Evolutionary conservation across 2,113 vertebrate species (phyloP).

Genomic region (Panthera leo): DNA sequence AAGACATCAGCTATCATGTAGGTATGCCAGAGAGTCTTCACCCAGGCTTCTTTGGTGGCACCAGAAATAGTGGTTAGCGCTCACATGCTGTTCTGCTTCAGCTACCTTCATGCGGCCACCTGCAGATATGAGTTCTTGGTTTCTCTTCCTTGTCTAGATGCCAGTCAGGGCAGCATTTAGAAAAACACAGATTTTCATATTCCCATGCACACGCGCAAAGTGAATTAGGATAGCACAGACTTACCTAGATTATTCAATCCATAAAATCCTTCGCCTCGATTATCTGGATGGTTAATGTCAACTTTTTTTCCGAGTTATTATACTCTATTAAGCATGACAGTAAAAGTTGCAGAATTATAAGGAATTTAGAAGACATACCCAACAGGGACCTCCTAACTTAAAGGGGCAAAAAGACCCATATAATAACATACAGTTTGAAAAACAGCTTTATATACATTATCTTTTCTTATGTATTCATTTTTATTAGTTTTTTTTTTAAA

Average conservation of each 20-base stretch:
- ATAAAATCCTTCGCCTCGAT: not conserved
- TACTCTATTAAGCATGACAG: not conserved
- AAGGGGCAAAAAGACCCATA: not conserved
- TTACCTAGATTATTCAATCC: not conserved
- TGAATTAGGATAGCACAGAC: not conserved
- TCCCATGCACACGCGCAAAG: not conserved
- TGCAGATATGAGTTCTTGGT: constrained; percentile 72
- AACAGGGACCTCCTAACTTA: not conserved
- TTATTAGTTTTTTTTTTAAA: not conserved
- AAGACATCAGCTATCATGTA: not conserved
- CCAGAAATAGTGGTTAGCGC: constrained; percentile 68
- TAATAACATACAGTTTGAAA: not conserved
- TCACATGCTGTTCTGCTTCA: constrained; percentile 75
- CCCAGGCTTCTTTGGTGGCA: not conserved
- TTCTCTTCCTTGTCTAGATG: constrained; percentile 79
- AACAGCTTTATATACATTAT: not conserved
- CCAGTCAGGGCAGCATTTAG: constrained; percentile 24
- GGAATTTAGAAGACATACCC: not conserved
- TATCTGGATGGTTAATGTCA: not conserved
- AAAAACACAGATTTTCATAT: constrained; percentile 74
- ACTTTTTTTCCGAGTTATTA: not conserved
- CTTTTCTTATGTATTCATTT: not conserved
- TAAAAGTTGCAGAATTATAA: not conserved
- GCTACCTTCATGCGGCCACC: constrained; percentile 53
- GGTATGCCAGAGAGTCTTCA: not conserved